Percentiles rank a stretch among this genome's conserved stretches.
Evolutionary conservation across 2,888 invertebrate species (phyloP).

Genomic region (Drosophila longiperda): DNA sequence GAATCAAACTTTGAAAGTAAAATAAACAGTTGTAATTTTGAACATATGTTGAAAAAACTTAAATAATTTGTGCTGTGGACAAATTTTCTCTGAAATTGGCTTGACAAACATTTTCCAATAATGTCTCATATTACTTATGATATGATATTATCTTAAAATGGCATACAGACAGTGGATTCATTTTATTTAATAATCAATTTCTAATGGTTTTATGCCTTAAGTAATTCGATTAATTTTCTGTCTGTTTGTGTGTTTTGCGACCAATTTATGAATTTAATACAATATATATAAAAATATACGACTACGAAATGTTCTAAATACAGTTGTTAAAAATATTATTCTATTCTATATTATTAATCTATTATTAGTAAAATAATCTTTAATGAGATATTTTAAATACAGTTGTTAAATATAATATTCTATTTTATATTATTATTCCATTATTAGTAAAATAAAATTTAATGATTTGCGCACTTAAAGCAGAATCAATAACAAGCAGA

Average conservation of each 20-base stretch:
- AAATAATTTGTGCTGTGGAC: not conserved
- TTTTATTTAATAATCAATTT: not conserved
- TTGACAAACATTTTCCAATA: not conserved
- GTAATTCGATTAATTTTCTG: not conserved
- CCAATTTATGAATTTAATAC: constrained; percentile 17
- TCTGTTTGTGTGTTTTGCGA: not conserved
- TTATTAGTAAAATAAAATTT: too few species aligned
- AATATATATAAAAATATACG: not conserved
- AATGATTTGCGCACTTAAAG: too few species aligned
- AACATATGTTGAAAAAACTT: not conserved
- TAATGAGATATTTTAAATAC: too few species aligned
- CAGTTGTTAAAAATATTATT: not conserved
- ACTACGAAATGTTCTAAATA: not conserved
- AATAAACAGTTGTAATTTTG: not conserved
- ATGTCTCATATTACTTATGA: not conserved
- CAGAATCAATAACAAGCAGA: too few species aligned
- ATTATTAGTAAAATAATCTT: too few species aligned
- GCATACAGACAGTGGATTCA: not conserved
- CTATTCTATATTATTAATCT: not conserved
- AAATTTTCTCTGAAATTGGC: not conserved
- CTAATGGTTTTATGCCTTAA: constrained; percentile 4
- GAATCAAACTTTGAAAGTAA: not conserved
- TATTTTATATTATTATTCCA: too few species aligned
- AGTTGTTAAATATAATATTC: not conserved
- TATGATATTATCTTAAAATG: not conserved